These are phyloP conservation scores for Cynaeus angustus DNA, from an alignment of 2,888 invertebrate species.

Conservation along the genomic window DNA sequence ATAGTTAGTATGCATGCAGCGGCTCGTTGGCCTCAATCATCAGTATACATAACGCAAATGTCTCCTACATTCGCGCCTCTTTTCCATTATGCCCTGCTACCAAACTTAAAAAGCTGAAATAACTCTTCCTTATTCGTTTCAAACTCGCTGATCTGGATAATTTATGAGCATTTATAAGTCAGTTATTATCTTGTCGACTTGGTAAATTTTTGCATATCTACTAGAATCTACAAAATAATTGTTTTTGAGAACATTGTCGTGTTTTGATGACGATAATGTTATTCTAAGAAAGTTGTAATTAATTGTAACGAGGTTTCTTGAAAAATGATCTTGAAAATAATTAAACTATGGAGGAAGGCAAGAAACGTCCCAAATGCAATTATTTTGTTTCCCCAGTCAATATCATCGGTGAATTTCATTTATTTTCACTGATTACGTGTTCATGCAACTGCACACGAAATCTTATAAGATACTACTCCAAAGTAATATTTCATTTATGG, in stretches of 20 bases:
- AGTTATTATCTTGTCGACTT: slow-evolving; percentile 54
- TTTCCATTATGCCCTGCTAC: slow-evolving; percentile 64
- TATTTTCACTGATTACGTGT: slow-evolving; percentile 51
- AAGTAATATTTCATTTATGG: slow-evolving; percentile 10
- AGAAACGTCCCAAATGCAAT: slow-evolving; percentile 65
- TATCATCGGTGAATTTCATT: slow-evolving; percentile 61
- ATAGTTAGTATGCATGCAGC: slow-evolving; percentile 62
- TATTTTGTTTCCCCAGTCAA: slow-evolving; percentile 67
- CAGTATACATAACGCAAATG: slow-evolving; percentile 68
- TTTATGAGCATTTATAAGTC: slow-evolving; percentile 66
- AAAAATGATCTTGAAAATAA: slow-evolving; percentile 48
- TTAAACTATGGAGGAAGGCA: slow-evolving; percentile 58
- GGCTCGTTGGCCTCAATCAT: slow-evolving; percentile 64
- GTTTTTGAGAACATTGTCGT: too few species aligned
- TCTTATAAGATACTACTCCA: slow-evolving; percentile 7
- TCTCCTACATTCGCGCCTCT: slow-evolving; percentile 67
- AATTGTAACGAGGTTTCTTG: slow-evolving; percentile 31
- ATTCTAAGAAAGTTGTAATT: neutral
- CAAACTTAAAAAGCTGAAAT: slow-evolving; percentile 67
- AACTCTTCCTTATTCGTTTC: slow-evolving; percentile 65
- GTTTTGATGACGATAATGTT: too few species aligned
- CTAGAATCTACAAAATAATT: too few species aligned
- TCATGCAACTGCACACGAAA: slow-evolving; percentile 19
- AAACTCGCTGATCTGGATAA: slow-evolving; percentile 63
- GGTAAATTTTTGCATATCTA: too few species aligned